Base-by-base conservation (phyloP, 2,888 invertebrate genomes). In the Rotaria sp. region DNA sequence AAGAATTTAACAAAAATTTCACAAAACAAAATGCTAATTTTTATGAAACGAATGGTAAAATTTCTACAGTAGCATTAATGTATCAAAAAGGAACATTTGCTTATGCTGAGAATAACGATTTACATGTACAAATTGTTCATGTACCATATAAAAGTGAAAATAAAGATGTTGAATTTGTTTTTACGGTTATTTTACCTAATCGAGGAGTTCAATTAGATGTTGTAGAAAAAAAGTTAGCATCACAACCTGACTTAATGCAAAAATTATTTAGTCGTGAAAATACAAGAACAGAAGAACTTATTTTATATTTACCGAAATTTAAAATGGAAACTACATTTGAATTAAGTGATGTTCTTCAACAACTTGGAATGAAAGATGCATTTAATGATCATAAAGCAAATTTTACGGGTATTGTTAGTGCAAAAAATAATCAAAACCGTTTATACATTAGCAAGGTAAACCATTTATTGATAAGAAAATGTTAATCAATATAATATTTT, bases 361-460 rank as follows among this genome's bases (percentile, higher is more conserved):
- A 67, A 35, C 26, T 86, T 21, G 86, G 84, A 10, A 67, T 67
- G 30, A 52, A 35, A 35, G 41, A 75, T 30, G 74, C 86, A 48
- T 86, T 86, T 30, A 50, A 85, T 45, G 57, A 38, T 26, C 13
- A 15, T 2, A 41, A 87, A 26, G 90, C 90, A 21, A 89, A 91
- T 86, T 88, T 91, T 18, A 89, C 89, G 21, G 90, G 89, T 15
- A 89, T 90, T 84, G 57, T 67, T 15, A 80, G 50, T 24, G 84
- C 85, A 67, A 50, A 41, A 55, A n/a, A 87, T 18, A 26, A 74
- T 74, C 5, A 11, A 2, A n/a, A 13, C 18, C 86, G 88, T n/a
- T 84, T 90, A 30, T 89, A 86, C 87, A 88, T 90, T 13, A 89
- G 89, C 1, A 87, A 89, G 67, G 74, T 74, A 74, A 11, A 57